Percentiles rank a stretch among this genome's conserved stretches.
Evolutionary conservation across 2,888 invertebrate species (phyloP).

Genomic region (Amphipyra berbera): DNA sequence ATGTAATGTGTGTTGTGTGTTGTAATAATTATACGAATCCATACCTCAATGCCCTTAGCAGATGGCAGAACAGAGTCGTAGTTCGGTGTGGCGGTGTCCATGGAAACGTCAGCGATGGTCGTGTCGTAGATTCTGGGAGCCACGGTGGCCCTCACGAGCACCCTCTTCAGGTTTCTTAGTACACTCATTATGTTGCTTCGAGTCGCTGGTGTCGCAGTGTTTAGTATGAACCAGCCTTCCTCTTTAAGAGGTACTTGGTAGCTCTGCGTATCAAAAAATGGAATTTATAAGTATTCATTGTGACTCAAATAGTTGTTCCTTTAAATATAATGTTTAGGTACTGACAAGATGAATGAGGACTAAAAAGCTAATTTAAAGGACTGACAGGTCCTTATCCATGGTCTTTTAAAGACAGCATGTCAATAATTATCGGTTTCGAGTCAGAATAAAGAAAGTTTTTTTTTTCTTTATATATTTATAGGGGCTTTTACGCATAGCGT

Average conservation of each 20-base stretch:
- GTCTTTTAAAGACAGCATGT: no score
- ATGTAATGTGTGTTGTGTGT: no score
- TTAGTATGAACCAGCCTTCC: conserved; percentile 90
- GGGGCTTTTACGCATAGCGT: no score
- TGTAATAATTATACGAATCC: neutral
- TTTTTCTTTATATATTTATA: no score
- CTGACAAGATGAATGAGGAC: no score
- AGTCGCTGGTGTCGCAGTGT: conserved; percentile 79
- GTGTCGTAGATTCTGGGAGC: conserved; percentile 89
- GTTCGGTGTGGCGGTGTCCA: conserved; percentile 95
- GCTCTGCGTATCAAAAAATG: conserved; percentile 77
- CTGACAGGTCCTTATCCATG: no score
- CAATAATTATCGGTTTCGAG: no score
- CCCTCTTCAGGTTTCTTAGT: conserved; percentile 94
- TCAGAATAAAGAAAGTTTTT: no score
- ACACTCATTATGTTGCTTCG: conserved; percentile 96
- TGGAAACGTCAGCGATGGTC: conserved; percentile 94
- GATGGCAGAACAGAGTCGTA: conserved; percentile 89
- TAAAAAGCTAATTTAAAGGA: no score
- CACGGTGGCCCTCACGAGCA: conserved; percentile 95
- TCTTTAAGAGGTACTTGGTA: conserved; percentile 92
- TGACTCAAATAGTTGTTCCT: no score
- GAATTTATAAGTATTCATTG: neutral
- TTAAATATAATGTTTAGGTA: no score
- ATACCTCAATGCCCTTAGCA: conserved; percentile 94